Evolutionary conservation across 2,113 vertebrate species (phyloP), one percentile per base, ranked within the genome.

Genomic region (Plecotus auritus): DNA sequence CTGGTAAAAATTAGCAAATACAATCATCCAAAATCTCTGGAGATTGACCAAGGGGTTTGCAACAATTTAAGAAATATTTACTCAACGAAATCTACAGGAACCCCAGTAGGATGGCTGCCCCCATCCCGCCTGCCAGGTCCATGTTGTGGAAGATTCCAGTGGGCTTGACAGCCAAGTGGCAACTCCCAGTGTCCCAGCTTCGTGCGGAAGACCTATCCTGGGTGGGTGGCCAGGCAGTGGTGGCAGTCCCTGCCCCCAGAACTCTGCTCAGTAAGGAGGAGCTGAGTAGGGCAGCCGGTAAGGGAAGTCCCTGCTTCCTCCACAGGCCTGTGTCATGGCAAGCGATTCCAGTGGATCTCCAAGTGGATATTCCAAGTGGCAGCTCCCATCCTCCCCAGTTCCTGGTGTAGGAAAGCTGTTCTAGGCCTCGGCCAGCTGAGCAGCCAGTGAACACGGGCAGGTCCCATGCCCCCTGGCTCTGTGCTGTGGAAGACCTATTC

Each of bases 41-140:
- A 56, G 78, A 73, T 4, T 72, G 88, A 30, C 35, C 17, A 4
- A 83, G 83, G 47, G 10, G 7, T 28, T 93, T 70, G 40, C 28
- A 84, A 49, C 30, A 91, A 42, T n/a, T 72, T 81, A 91, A 91
- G 83, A 83, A 59, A 26, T 9, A 77, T 35, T 49, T 72, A 87
- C 47, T 87, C 88, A 72, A 22, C 9, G 49, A 82, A 78, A 94
- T 64, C 42, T 23, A 42, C 11, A 74, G 90, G 37, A 84, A 76
- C 13, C 13, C 61, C 37, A 32, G 35, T 20, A 66, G 45, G 13
- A 37, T 35, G 59, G 14, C 5, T 26, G 18, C 14, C 26, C 37
- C 26, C 11, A 40, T 16, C 14, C 49, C 5, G 9, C 7, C 23
- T 0, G 4, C 18, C 56, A 82, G 40, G 14, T 35, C 40, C 9